Percentiles rank a stretch among this genome's conserved stretches.
Evolutionary conservation across 37 sponge, comb jelly and placozoan species (phyloP).

Genomic region (Chondrilla cf. caribensis): DNA sequence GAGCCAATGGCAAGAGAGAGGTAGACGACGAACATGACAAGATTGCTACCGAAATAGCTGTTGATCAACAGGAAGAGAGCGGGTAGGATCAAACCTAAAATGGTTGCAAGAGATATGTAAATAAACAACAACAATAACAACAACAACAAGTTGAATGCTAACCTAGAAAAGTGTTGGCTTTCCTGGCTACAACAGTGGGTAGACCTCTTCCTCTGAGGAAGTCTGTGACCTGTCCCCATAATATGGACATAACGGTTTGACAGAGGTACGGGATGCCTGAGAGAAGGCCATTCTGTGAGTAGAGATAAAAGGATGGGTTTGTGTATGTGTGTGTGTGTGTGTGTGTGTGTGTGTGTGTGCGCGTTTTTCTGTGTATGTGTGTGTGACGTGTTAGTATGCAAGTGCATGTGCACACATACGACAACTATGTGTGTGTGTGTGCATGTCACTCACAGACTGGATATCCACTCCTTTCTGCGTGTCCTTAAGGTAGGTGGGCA

Average conservation of each 20-base stretch:
- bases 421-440: too few species aligned
- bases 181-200: constrained; percentile 60
- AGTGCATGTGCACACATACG: too few species aligned
- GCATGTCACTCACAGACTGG: constrained; percentile 1
- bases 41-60: constrained; percentile 64
- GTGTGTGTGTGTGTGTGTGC: too few species aligned
- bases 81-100: constrained; percentile 41
- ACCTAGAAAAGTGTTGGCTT: constrained; percentile 52
- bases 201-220: constrained; percentile 36
- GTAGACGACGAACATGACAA: constrained; percentile 34
- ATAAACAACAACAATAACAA: neutral
- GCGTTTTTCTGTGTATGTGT: too few species aligned
- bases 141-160: neutral
- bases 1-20: constrained; percentile 63
- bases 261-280: constrained; percentile 77
- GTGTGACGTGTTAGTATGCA: too few species aligned
- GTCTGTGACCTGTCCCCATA: constrained; percentile 65
- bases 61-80: constrained; percentile 64
- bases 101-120: too few species aligned
- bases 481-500: constrained; percentile 57
- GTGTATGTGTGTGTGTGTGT: too few species aligned
- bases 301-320: neutral
- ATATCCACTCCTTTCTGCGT: neutral
- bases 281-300: constrained; percentile 51
- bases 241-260: constrained; percentile 24